Evolutionary conservation across 2,888 invertebrate species (phyloP).

Genomic region (Parnassius orleans): DNA sequence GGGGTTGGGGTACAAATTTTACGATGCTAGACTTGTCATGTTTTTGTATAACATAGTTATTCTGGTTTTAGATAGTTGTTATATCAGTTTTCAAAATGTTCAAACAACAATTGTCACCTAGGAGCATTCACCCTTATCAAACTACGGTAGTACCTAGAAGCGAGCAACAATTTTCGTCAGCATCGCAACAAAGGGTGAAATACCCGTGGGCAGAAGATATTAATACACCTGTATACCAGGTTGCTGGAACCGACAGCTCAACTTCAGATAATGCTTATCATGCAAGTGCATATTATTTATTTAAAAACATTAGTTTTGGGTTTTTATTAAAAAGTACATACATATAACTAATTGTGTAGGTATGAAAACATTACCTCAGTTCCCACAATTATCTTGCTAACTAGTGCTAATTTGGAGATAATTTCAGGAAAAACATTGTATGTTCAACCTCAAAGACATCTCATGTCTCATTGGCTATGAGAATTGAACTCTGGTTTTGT

Average conservation of each 20-base stretch:
- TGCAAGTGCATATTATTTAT: conserved; percentile 43
- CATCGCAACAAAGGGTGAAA: conserved; percentile 71
- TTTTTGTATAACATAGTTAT: conserved; percentile 6
- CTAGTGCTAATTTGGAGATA: too few relatives aligned
- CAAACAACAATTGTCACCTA: conserved; percentile 70
- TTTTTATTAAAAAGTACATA: too few relatives aligned
- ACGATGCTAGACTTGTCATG: conserved; percentile 10
- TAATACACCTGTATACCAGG: conserved; percentile 63
- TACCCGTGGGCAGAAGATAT: conserved; percentile 74
- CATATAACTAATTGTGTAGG: too few relatives aligned
- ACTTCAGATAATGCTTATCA: conserved; percentile 74
- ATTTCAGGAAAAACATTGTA: too few relatives aligned
- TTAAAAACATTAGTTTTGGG: too few relatives aligned
- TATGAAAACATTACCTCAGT: too few relatives aligned
- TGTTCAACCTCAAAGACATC: too few relatives aligned
- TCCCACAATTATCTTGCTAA: too few relatives aligned
- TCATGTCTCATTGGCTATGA: too few relatives aligned
- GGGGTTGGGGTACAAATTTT: conserved; percentile 3
- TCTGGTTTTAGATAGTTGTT: conserved; percentile 21
- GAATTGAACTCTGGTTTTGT: too few relatives aligned
- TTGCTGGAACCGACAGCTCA: conserved; percentile 73
- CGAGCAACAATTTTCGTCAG: conserved; percentile 68
- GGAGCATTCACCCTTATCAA: conserved; percentile 75
- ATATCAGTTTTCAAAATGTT: conserved; percentile 55
- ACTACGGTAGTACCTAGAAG: conserved; percentile 73